These are phyloP conservation scores for Candoia aspera DNA, from an alignment of 2,113 vertebrate species.

Conservation along the genomic window DNA sequence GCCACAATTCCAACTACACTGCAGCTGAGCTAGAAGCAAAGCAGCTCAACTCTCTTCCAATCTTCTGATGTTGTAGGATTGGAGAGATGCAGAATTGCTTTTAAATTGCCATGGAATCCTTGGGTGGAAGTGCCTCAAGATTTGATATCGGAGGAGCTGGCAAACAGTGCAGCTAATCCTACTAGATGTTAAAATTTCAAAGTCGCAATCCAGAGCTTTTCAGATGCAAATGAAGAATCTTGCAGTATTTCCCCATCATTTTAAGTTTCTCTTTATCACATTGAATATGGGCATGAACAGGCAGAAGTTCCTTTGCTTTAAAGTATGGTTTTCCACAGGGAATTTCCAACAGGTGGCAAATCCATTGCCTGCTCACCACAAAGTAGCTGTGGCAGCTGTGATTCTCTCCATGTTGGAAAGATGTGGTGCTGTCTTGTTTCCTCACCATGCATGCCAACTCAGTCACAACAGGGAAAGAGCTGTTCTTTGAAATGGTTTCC, in stretches of 20 bases:
- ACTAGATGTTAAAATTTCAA: not conserved
- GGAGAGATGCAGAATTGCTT: not conserved
- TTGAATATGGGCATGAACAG: not conserved
- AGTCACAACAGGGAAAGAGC: not conserved
- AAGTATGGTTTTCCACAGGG: not conserved
- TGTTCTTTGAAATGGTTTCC: not conserved
- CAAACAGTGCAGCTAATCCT: not conserved
- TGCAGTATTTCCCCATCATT: not conserved
- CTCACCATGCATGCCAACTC: not conserved
- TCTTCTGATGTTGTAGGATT: not conserved
- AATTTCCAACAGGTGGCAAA: not conserved
- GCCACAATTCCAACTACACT: not conserved
- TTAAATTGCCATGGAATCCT: not conserved
- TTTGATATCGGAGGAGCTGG: not conserved
- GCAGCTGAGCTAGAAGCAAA: not conserved
- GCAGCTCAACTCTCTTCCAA: not conserved
- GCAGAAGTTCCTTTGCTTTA: not conserved
- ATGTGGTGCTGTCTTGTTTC: not conserved
- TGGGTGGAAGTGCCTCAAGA: not conserved
- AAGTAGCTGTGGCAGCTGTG: not conserved
- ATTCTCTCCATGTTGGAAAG: not conserved
- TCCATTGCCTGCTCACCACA: not conserved
- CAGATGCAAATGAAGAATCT: not conserved
- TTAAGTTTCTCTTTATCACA: not conserved
- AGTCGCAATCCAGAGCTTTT: not conserved